Conservation (phyloP, 2,113 vertebrate species). For the Holacanthus passer region DNA sequence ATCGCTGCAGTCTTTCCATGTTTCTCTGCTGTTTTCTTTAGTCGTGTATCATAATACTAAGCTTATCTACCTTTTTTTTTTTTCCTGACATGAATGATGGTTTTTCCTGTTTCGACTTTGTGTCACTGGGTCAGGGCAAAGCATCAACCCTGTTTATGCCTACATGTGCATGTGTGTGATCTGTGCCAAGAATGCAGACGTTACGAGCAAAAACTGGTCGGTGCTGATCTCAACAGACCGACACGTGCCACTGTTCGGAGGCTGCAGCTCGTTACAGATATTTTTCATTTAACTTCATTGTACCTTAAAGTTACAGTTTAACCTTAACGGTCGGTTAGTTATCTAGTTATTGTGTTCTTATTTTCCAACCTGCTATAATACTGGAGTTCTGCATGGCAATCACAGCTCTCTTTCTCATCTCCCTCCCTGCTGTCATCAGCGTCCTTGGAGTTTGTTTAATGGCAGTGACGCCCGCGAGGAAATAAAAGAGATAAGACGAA, state of each 20-base stretch:
- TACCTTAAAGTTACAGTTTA: conserved; percentile 4
- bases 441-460: conserved; percentile 46
- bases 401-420: background rate
- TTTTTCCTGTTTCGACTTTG: conserved; percentile 4
- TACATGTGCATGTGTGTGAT: background rate
- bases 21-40: background rate
- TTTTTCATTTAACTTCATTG: background rate
- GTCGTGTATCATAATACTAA: background rate
- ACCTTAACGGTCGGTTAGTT: background rate
- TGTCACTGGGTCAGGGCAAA: background rate
- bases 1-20: background rate
- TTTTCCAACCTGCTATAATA: background rate
- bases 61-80: conserved; percentile 5
- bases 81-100: background rate
- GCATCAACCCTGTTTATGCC: background rate
- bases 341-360: background rate
- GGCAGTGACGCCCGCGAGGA: background rate
- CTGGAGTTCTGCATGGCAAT: conserved; percentile 14
- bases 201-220: background rate
- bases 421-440: conserved; percentile 16
- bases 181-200: background rate
- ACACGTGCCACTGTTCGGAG: background rate
- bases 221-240: background rate
- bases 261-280: background rate
- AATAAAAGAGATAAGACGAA: conserved; percentile 9